Conservation (phyloP, 1,140 invertebrate genomes). For the Trichonephila clavata region DNA sequence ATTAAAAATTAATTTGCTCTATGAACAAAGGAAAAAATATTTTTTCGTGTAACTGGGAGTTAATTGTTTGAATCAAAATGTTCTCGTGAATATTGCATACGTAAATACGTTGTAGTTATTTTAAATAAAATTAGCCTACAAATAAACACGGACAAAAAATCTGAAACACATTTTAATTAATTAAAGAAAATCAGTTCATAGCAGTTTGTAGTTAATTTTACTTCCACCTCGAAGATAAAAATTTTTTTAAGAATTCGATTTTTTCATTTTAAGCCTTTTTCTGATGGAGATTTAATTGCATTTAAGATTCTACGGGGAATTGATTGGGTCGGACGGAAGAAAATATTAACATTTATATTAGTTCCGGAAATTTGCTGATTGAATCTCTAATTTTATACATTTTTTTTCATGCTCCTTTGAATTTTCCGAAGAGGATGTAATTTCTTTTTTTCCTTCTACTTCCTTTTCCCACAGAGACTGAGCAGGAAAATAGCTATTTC, state of each 20-base stretch:
- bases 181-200: constrained; percentile 14
- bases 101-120: neutral
- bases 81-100: neutral
- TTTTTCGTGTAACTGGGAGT: neutral
- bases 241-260: neutral
- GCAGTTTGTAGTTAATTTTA: neutral
- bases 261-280: neutral
- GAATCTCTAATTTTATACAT: constrained; percentile 34
- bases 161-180: constrained; percentile 7
- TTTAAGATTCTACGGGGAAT: constrained; percentile 11
- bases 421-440: neutral
- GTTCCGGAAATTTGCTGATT: constrained; percentile 64
- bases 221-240: neutral
- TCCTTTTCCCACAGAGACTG: neutral
- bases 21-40: neutral
- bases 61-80: neutral
- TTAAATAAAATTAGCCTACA: constrained; percentile 9
- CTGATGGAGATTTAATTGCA: constrained; percentile 41
- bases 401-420: neutral
- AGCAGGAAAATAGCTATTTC: neutral
- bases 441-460: neutral
- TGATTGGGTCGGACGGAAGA: neutral
- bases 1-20: neutral
- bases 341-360: constrained; percentile 71
- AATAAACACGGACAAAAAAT: neutral